phyloP scores from a whole-genome alignment of 2,113 vertebrate species.

The Labeo catla region DNA sequence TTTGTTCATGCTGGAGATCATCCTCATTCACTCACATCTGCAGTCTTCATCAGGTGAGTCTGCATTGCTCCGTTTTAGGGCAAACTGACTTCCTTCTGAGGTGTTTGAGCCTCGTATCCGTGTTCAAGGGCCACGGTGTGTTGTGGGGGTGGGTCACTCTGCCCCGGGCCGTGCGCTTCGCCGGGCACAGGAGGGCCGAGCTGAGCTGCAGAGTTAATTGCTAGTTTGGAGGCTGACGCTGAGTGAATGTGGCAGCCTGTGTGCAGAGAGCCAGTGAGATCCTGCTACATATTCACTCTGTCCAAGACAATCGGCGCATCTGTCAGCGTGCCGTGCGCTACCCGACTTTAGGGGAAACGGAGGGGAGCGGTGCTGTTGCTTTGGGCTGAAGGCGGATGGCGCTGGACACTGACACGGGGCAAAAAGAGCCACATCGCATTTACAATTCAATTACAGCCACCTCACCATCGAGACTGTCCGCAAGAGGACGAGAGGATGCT shows the following conservation, averaged over 20 bases:
- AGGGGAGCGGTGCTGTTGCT: not conserved
- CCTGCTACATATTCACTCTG: slow-evolving; percentile 72
- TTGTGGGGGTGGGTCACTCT: slow-evolving; percentile 67
- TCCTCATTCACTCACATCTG: not conserved
- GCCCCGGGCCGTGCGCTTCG: slow-evolving; percentile 63
- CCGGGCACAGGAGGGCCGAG: slow-evolving; percentile 41
- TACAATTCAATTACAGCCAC: slow-evolving; percentile 44
- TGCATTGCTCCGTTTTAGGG: not conserved
- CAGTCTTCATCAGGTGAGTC: not conserved
- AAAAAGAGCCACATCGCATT: slow-evolving; percentile 41
- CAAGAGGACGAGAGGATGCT: slow-evolving; percentile 1
- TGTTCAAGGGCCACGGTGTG: slow-evolving; percentile 65
- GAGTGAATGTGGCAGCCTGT: slow-evolving; percentile 72
- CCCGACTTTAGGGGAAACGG: slow-evolving; percentile 5
- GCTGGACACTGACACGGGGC: slow-evolving; percentile 16
- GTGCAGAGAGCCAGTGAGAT: slow-evolving; percentile 69
- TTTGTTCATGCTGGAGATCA: not conserved
- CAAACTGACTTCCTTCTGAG: too few species aligned
- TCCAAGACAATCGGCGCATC: slow-evolving; percentile 68
- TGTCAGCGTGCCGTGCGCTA: slow-evolving; percentile 61
- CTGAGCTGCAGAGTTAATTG: slow-evolving; percentile 75
- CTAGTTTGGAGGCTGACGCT: slow-evolving; percentile 75
- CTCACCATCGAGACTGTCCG: not conserved
- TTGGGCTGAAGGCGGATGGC: not conserved
- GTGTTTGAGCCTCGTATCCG: slow-evolving; percentile 6